Percentiles rank a stretch among this genome's conserved stretches.
phyloP scores from a whole-genome alignment of 2,888 invertebrate genomes.

The Lysandra bellargus region DNA sequence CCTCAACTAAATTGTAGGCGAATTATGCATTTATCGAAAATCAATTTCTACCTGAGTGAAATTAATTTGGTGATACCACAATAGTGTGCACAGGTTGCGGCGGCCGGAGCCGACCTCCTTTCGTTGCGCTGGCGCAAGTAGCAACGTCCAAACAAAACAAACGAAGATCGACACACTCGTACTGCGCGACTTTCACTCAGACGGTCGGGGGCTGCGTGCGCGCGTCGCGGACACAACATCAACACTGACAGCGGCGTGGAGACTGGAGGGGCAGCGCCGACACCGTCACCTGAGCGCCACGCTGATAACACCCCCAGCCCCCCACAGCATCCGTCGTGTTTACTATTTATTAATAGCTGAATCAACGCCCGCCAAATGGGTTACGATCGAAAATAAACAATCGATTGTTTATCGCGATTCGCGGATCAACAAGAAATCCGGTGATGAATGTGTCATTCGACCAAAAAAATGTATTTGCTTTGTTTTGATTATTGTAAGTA shows the following conservation, averaged over 20 bases:
- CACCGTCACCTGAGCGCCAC: conserved; percentile 57
- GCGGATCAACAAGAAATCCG: background rate
- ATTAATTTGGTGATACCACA: conserved; percentile 56
- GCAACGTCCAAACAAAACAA: conserved; percentile 71
- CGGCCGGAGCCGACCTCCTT: conserved; percentile 75
- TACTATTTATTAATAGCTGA: conserved; percentile 13
- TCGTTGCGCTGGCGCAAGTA: conserved; percentile 73
- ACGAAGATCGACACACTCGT: conserved; percentile 73
- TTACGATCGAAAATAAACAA: conserved; percentile 15
- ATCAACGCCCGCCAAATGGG: conserved; percentile 6
- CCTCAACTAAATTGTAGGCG: background rate
- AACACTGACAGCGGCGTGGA: conserved; percentile 57
- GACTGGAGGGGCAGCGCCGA: conserved; percentile 46
- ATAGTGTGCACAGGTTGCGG: conserved; percentile 63
- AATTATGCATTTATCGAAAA: conserved; percentile 1
- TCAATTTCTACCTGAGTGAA: background rate
- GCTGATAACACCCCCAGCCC: conserved; percentile 51
- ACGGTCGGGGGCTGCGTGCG: conserved; percentile 63
- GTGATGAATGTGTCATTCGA: background rate
- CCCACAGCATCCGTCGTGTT: conserved; percentile 45
- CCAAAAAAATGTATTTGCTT: too few relatives aligned
- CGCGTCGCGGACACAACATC: conserved; percentile 64
- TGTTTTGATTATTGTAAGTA: too few relatives aligned
- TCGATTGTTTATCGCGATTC: conserved; percentile 13
- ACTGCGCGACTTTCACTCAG: conserved; percentile 75